These are phyloP conservation scores for Orthosia gothica DNA, from an alignment of 2,888 invertebrate genomes.

Conservation along the genomic window DNA sequence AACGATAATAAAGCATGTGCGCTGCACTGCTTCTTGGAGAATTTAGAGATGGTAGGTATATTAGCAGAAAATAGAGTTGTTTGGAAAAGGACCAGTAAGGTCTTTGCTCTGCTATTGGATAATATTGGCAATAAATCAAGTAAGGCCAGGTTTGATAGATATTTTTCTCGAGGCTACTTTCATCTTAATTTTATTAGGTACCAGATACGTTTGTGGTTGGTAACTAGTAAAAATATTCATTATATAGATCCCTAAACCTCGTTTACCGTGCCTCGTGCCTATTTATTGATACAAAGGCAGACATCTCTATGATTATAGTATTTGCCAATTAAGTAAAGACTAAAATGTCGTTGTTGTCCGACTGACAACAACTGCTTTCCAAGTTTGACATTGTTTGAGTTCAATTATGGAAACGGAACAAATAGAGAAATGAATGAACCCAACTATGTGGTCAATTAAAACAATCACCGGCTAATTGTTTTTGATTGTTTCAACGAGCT, in stretches of 20 bases:
- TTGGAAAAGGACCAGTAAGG: neutral
- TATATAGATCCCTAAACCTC: too few relatives aligned
- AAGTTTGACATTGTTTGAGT: neutral
- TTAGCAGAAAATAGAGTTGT: neutral
- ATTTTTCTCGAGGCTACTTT: neutral
- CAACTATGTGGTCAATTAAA: slow-evolving; percentile 18
- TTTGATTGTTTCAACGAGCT: slow-evolving; percentile 53
- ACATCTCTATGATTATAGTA: too few relatives aligned
- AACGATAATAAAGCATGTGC: slow-evolving; percentile 89
- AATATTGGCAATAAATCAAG: neutral
- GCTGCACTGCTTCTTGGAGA: slow-evolving; percentile 93
- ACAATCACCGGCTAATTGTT: slow-evolving; percentile 38
- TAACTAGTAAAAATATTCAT: too few relatives aligned
- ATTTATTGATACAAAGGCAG: too few relatives aligned
- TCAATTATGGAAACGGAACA: neutral
- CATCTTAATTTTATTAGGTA: neutral
- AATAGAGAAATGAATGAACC: slow-evolving; percentile 1
- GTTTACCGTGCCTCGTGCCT: too few relatives aligned
- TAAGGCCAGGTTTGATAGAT: neutral
- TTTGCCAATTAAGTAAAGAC: too few relatives aligned
- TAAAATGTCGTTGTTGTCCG: too few relatives aligned
- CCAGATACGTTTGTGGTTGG: too few relatives aligned
- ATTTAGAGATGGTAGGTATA: slow-evolving; percentile 92
- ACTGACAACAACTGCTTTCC: neutral
- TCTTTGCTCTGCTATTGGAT: neutral